Percentiles rank a stretch among this genome's conserved stretches.
phyloP scores from a whole-genome alignment of 1,140 invertebrate genomes.

The Phenacoccus solenopsis region DNA sequence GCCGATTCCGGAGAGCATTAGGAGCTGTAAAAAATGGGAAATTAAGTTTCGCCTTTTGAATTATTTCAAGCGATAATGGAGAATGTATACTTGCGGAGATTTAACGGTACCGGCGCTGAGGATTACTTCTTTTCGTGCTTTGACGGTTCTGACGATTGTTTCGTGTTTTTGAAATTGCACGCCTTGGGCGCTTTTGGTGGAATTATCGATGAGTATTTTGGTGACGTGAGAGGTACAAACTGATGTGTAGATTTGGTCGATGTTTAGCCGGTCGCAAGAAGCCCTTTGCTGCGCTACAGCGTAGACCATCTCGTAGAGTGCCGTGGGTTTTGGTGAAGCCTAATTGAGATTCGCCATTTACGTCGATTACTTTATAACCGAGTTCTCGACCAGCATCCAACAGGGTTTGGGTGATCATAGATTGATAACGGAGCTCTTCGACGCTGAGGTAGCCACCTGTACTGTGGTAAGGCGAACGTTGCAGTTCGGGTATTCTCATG shows the following conservation, averaged over 20 bases:
- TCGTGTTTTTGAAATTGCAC: slow-evolving; percentile 45
- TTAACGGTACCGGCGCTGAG: slow-evolving; percentile 55
- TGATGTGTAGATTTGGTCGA: slow-evolving; percentile 59
- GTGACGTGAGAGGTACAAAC: slow-evolving; percentile 48
- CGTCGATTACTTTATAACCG: slow-evolving; percentile 54
- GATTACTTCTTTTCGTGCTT: slow-evolving; percentile 51
- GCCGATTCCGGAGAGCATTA: slow-evolving; percentile 69
- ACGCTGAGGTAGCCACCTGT: slow-evolving; percentile 50
- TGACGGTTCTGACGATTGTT: slow-evolving; percentile 18
- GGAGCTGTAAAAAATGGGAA: slow-evolving; percentile 34
- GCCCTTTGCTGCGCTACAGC: slow-evolving; percentile 46
- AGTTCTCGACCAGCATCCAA: slow-evolving; percentile 53
- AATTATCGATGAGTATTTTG: slow-evolving; percentile 38
- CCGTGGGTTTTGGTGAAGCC: slow-evolving; percentile 40
- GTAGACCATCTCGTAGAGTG: slow-evolving; percentile 44
- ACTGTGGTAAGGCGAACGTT: slow-evolving; percentile 50
- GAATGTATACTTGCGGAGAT: slow-evolving; percentile 46
- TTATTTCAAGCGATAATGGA: too few relatives aligned
- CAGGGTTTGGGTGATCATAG: slow-evolving; percentile 47
- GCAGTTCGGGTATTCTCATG: slow-evolving; percentile 45
- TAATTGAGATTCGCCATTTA: slow-evolving; percentile 59
- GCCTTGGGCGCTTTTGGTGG: slow-evolving; percentile 41
- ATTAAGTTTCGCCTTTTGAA: too few relatives aligned
- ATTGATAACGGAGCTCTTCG: slow-evolving; percentile 46
- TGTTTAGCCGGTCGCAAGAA: slow-evolving; percentile 67